phyloP scores from a whole-genome alignment of 2,113 vertebrate genomes.

The Cacatua alba region DNA sequence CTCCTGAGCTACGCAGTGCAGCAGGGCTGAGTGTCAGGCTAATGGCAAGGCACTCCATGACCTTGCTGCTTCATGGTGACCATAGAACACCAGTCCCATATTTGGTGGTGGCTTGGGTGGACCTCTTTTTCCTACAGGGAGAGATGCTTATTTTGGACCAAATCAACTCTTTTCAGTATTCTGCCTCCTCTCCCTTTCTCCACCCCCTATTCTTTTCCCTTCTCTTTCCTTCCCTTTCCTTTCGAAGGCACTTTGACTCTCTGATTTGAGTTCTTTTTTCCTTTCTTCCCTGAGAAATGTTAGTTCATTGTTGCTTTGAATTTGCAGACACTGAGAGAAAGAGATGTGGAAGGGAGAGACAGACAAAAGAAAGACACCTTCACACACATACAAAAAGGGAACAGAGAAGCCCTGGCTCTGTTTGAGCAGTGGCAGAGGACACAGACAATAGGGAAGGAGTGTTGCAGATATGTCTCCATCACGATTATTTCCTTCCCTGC shows the following conservation, averaged over 20 bases:
- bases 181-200: neutral
- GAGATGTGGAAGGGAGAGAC: conserved; percentile 24
- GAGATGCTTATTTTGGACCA: neutral
- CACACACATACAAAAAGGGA: conserved; percentile 9
- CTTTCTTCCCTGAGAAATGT: neutral
- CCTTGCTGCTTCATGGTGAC: neutral
- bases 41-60: neutral
- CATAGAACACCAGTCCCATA: neutral
- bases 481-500: conserved; percentile 13
- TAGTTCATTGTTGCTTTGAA: conserved; percentile 12
- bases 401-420: neutral
- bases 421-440: conserved; percentile 39
- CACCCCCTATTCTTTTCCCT: too few relatives aligned
- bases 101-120: neutral
- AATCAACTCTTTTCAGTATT: neutral
- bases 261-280: neutral
- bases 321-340: conserved; percentile 23
- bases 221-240: neutral
- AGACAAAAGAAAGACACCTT: conserved; percentile 37
- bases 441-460: conserved; percentile 34
- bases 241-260: neutral
- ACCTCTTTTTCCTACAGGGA: neutral
- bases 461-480: conserved; percentile 41
- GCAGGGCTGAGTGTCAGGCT: neutral
- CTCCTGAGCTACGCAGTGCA: neutral